phyloP scores from a whole-genome alignment of 2,113 vertebrate genomes.

The Fukomys damarensis region DNA sequence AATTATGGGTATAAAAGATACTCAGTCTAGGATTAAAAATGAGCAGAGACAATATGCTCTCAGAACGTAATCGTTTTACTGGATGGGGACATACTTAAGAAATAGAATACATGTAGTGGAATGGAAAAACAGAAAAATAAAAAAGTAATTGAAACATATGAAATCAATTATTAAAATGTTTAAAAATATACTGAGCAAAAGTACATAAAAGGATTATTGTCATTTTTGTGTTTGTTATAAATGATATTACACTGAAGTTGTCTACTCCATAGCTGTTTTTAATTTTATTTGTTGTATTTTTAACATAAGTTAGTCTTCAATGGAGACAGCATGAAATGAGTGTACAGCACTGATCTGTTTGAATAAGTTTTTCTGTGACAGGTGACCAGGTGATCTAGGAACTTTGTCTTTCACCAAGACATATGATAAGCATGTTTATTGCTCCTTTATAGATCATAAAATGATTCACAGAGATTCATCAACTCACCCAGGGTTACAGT shows the following conservation, averaged over 20 bases:
- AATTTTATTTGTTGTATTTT: not conserved
- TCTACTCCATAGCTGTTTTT: not conserved
- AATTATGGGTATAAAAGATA: not conserved
- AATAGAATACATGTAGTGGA: not conserved
- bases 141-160: not conserved
- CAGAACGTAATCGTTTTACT: not conserved
- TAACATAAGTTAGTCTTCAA: not conserved
- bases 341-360: not conserved
- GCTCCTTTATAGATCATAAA: not conserved
- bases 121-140: not conserved
- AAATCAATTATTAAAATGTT: slow-evolving; percentile 18
- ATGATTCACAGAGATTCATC: not conserved
- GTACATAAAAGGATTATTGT: not conserved
- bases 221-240: not conserved
- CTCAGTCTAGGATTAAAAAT: slow-evolving; percentile 7
- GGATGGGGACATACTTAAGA: not conserved
- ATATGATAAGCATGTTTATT: not conserved
- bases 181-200: slow-evolving; percentile 2
- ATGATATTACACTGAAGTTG: not conserved
- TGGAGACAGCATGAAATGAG: not conserved
- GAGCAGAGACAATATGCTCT: not conserved
- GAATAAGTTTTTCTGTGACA: not conserved
- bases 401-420: not conserved
- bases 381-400: not conserved
- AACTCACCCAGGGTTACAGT: not conserved